Evolutionary conservation across 1,140 invertebrate genomes (phyloP).

Genomic region (Liolophura sinensis): DNA sequence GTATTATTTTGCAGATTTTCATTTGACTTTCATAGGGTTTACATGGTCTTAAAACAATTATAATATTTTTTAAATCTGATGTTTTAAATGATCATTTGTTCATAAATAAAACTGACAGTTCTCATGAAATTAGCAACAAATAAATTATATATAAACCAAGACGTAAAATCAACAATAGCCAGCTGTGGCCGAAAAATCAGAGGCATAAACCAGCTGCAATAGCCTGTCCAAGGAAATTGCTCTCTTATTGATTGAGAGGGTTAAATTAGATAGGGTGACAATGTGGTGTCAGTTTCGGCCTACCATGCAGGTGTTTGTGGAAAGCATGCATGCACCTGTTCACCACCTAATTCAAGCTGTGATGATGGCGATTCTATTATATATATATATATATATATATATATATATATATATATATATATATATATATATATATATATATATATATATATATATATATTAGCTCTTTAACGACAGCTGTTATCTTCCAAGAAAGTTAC

Average conservation of each 20-base stretch:
- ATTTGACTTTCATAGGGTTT: too few relatives aligned
- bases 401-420: conserved; percentile 9
- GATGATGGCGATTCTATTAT: conserved; percentile 20
- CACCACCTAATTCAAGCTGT: conserved; percentile 15
- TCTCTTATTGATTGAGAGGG: not conserved
- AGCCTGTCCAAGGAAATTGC: not conserved
- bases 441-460: conserved; percentile 8
- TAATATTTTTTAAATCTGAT: too few relatives aligned
- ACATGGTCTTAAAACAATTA: too few relatives aligned
- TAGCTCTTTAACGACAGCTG: too few relatives aligned
- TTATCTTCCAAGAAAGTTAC: too few relatives aligned
- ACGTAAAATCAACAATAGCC: too few relatives aligned
- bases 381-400: conserved; percentile 18
- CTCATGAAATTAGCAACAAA: too few relatives aligned
- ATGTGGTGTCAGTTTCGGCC: not conserved
- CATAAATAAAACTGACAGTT: too few relatives aligned
- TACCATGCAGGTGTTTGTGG: conserved; percentile 1
- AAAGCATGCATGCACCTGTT: conserved; percentile 3
- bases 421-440: conserved; percentile 25
- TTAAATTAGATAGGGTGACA: not conserved
- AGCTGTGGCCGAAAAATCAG: too few relatives aligned
- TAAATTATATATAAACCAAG: too few relatives aligned
- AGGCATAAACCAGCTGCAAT: not conserved
- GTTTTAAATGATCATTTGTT: too few relatives aligned
- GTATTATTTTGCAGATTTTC: too few relatives aligned